Evolutionary conservation across 2,113 vertebrate species (phyloP).

Genomic region (Nymphicus hollandicus): DNA sequence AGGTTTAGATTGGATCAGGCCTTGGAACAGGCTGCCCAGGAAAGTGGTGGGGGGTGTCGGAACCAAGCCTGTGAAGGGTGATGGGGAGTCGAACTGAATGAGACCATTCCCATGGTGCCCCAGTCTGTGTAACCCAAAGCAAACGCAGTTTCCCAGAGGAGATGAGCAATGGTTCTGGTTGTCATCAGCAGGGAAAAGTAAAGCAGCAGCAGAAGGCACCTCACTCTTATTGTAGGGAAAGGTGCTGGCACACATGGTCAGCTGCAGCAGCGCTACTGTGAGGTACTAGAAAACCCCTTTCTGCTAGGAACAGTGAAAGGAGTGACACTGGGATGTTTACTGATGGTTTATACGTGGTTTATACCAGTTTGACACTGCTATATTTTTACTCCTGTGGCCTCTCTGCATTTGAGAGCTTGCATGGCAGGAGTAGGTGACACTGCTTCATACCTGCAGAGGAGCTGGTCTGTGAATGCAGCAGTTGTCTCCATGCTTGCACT

Average conservation of each 20-base stretch:
- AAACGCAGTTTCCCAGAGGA: neutral
- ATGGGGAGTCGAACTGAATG: neutral
- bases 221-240: neutral
- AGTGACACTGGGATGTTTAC: neutral
- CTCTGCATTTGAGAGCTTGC: neutral
- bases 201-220: neutral
- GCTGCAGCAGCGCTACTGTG: neutral
- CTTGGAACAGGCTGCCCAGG: neutral
- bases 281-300: neutral
- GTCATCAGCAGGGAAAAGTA: neutral
- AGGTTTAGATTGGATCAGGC: neutral
- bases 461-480: neutral
- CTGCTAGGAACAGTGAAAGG: neutral
- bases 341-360: neutral
- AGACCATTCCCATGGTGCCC: neutral
- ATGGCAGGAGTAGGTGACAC: neutral
- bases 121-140: neutral
- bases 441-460: neutral
- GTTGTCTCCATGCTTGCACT: neutral
- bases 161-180: neutral
- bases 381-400: neutral
- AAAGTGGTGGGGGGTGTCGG: neutral
- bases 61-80: neutral
- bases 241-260: rapidly evolving
- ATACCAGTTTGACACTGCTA: neutral